phyloP scores from a whole-genome alignment of 2,797 vertebrate genomes.

The Pseudochromis fuscus region DNA sequence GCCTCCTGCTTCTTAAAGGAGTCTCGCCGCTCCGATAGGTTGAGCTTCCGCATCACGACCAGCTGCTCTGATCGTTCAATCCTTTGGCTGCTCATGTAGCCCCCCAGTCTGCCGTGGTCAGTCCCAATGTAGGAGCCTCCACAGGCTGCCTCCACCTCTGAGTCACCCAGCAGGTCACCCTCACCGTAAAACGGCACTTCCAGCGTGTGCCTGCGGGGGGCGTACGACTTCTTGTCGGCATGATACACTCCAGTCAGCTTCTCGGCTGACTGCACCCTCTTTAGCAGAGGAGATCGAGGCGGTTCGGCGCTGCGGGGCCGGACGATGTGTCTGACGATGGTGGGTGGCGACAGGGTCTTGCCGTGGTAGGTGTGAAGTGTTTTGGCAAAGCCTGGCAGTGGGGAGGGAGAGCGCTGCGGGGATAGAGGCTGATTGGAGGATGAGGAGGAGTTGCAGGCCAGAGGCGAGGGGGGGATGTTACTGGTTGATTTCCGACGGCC shows the following conservation, averaged over 20 bases:
- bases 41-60: constrained; percentile 95
- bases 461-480: constrained; percentile 94
- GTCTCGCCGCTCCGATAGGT: constrained; percentile 94
- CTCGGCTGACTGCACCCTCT: constrained; percentile 94
- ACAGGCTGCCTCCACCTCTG: constrained; percentile 62
- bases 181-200: constrained; percentile 84
- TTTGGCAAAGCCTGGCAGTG: constrained; percentile 88
- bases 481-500: constrained; percentile 97
- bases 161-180: constrained; percentile 68
- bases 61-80: constrained; percentile 89
- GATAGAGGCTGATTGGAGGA: constrained; percentile 90
- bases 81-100: constrained; percentile 79
- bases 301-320: constrained; percentile 87
- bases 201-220: constrained; percentile 80
- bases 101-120: constrained; percentile 78
- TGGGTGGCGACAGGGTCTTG: constrained; percentile 91
- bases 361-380: constrained; percentile 87
- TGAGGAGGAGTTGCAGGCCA: constrained; percentile 91
- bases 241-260: constrained; percentile 89
- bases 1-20: constrained; percentile 99
- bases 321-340: constrained; percentile 87
- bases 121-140: constrained; percentile 53
- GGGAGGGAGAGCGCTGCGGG: constrained; percentile 92
- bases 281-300: constrained; percentile 89
- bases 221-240: constrained; percentile 83